Conservation (phyloP, 1,140 invertebrate genomes). For the Bombus impatiens region DNA sequence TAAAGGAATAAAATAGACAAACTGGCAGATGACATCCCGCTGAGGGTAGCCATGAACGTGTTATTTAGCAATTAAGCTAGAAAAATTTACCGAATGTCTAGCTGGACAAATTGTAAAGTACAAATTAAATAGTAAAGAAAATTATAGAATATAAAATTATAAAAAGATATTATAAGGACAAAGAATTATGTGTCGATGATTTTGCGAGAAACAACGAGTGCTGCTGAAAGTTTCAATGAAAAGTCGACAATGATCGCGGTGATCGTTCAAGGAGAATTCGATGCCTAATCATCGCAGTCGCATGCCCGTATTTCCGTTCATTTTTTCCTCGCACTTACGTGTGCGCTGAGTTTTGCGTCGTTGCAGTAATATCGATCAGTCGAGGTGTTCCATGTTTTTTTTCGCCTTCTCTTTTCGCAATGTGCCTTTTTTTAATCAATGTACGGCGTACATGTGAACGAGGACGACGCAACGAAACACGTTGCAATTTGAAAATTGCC, state of each 20-base stretch:
- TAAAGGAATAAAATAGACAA: no score
- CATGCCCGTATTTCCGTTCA: background rate
- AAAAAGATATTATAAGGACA: no score
- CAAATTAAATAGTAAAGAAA: no score
- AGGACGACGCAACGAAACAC: background rate
- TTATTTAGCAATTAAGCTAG: no score
- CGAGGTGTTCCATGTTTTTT: background rate
- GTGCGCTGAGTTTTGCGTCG: slow-evolving; percentile 4
- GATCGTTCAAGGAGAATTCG: background rate
- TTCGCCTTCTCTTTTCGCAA: no score
- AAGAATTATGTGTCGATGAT: background rate
- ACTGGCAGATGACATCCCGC: no score
- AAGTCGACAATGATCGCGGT: background rate
- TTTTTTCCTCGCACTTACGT: slow-evolving; percentile 19
- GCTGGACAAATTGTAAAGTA: no score
- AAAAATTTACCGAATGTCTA: no score
- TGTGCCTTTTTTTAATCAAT: slow-evolving; percentile 23
- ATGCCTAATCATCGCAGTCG: slow-evolving; percentile 9
- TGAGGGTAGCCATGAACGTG: no score
- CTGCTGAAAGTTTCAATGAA: background rate
- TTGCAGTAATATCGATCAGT: slow-evolving; percentile 35
- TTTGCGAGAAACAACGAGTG: background rate
- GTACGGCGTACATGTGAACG: background rate
- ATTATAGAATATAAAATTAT: no score
- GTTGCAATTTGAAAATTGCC: slow-evolving; percentile 4